phyloP scores from a whole-genome alignment of 2,113 vertebrate genomes.

The Pelobates fuscus region DNA sequence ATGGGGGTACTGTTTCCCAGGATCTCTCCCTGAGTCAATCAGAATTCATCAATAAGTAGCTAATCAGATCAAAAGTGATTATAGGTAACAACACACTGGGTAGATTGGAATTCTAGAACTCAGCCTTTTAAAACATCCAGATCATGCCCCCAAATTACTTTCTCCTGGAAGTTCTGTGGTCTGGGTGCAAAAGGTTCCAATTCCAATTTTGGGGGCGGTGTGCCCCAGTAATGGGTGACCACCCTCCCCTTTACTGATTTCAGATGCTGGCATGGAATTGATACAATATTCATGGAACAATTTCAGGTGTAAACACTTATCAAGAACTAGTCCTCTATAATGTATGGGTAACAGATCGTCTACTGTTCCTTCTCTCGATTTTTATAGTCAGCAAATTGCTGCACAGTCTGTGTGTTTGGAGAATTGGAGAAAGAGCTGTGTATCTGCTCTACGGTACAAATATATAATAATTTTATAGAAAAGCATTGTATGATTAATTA shows the following conservation, averaged over 20 bases:
- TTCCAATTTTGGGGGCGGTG: background rate
- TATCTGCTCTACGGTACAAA: too few relatives aligned
- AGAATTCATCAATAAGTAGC: background rate
- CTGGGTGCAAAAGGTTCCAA: background rate
- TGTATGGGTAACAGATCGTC: slow-evolving; percentile 7
- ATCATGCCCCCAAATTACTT: slow-evolving; percentile 1
- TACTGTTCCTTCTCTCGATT: background rate
- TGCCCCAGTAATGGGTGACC: background rate
- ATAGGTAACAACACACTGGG: background rate
- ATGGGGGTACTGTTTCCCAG: background rate
- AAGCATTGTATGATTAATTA: too few relatives aligned
- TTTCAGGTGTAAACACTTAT: slow-evolving; percentile 22
- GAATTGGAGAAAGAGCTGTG: too few relatives aligned
- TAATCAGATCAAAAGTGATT: background rate
- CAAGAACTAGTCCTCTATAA: background rate
- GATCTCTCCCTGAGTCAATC: background rate
- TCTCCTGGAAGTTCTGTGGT: background rate
- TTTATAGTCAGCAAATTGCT: background rate
- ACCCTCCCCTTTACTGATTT: background rate
- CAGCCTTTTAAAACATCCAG: background rate
- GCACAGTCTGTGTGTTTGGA: too few relatives aligned
- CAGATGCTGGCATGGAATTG: slow-evolving; percentile 1
- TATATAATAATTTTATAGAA: too few relatives aligned
- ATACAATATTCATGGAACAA: slow-evolving; percentile 9
- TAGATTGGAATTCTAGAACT: background rate